These are phyloP conservation scores for Sphaeramia orbicularis DNA, from an alignment of 2,797 vertebrate genomes.

Conservation along the genomic window DNA sequence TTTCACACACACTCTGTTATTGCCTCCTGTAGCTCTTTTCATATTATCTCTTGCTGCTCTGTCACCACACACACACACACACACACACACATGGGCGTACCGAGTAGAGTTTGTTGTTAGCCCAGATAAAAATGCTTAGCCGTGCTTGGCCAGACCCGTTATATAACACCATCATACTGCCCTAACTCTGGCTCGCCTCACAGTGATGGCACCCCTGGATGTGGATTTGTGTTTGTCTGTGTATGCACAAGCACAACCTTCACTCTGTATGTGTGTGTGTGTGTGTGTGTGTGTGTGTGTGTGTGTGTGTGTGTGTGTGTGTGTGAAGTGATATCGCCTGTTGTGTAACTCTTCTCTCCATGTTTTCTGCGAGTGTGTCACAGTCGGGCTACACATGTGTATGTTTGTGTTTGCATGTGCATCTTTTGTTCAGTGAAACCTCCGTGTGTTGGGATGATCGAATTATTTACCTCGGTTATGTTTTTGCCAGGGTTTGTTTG, in stretches of 20 bases:
- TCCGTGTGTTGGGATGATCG: too few relatives aligned
- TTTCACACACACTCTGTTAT: constrained; percentile 7
- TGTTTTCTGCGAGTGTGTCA: constrained; percentile 25
- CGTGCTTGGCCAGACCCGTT: constrained; percentile 44
- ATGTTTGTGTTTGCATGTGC: too few relatives aligned
- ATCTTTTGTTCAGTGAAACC: too few relatives aligned
- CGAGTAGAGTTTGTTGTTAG: constrained; percentile 46
- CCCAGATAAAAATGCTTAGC: constrained; percentile 62
- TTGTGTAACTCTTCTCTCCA: constrained; percentile 26
- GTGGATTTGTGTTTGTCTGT: constrained; percentile 40
- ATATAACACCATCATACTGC: constrained; percentile 57
- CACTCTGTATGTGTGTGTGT: constrained; percentile 8
- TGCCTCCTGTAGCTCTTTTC: constrained; percentile 23
- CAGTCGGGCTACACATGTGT: too few relatives aligned
- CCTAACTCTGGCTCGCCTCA: constrained; percentile 40
- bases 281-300: too few relatives aligned
- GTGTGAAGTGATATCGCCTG: constrained; percentile 14
- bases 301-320: constrained; percentile 11
- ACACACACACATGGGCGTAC: background rate
- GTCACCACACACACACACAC: constrained; percentile 25
- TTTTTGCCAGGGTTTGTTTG: too few relatives aligned
- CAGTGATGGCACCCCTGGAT: constrained; percentile 48
- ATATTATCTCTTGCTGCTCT: constrained; percentile 18
- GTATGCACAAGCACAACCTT: constrained; percentile 15
- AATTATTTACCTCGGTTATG: too few relatives aligned